Evolutionary conservation across 2,888 invertebrate species (phyloP).

Genomic region (Epirrhoe tristata): DNA sequence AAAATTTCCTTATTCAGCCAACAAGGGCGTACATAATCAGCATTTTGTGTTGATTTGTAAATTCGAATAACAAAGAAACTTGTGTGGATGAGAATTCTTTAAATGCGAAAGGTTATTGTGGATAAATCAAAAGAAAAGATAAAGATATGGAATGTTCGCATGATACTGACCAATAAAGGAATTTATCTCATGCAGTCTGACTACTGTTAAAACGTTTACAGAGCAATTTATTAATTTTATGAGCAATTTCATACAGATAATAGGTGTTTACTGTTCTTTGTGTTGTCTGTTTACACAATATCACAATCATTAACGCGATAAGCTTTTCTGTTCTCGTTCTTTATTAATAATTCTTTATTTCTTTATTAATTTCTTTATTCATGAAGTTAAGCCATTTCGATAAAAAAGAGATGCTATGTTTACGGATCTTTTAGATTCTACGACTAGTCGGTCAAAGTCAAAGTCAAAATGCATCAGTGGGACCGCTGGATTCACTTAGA

Average conservation of each 20-base stretch:
- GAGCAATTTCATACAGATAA: background rate
- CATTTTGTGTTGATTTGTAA: constrained; percentile 58
- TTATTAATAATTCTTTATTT: background rate
- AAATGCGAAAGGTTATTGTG: constrained; percentile 56
- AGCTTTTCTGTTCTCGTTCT: constrained; percentile 9
- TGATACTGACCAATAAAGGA: constrained; percentile 27
- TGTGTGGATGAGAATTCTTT: constrained; percentile 60
- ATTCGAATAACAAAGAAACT: constrained; percentile 56
- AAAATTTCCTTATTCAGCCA: constrained; percentile 51
- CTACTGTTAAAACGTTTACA: constrained; percentile 3
- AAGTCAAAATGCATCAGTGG: too few species aligned
- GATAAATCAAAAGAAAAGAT: constrained; percentile 38
- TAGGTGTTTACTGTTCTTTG: constrained; percentile 27
- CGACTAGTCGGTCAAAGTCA: too few species aligned
- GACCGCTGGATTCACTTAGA: too few species aligned
- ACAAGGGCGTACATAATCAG: constrained; percentile 44
- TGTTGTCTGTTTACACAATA: constrained; percentile 6
- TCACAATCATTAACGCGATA: background rate
- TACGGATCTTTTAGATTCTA: too few species aligned
- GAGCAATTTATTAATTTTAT: background rate
- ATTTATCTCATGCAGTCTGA: constrained; percentile 20
- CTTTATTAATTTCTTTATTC: background rate
- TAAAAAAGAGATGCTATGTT: too few species aligned
- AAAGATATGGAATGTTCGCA: constrained; percentile 27
- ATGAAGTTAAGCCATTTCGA: too few species aligned